A percentile compares a stretch with the other conserved stretches of the same genome.
phyloP scores from a whole-genome alignment of 2,797 vertebrate species.

The Acanthis flammea region DNA sequence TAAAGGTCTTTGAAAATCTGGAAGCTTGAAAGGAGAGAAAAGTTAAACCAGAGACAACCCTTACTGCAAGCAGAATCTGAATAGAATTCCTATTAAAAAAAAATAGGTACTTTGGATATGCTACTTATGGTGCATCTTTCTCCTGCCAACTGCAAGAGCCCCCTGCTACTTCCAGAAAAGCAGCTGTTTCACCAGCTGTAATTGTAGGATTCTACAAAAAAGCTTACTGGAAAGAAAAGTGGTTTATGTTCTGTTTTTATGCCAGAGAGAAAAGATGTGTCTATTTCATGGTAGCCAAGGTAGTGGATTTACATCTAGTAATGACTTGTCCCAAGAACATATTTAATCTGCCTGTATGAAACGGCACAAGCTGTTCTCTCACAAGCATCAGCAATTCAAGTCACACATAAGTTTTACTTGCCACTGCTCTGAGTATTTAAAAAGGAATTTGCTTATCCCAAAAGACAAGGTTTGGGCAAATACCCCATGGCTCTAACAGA shows the following conservation, averaged over 20 bases:
- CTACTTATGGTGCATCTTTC: too few relatives aligned
- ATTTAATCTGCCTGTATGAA: background rate
- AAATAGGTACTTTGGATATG: background rate
- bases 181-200: background rate
- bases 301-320: background rate
- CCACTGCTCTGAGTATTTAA: background rate
- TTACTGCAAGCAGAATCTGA: background rate
- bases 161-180: background rate
- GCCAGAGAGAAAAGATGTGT: background rate
- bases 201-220: background rate
- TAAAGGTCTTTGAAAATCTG: background rate
- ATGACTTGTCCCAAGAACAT: background rate
- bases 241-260: background rate
- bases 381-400: background rate
- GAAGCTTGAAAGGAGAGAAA: background rate
- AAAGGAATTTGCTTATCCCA: background rate
- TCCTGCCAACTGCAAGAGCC: background rate
- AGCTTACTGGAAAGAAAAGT: background rate
- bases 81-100: background rate
- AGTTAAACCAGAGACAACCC: background rate
- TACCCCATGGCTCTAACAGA: background rate
- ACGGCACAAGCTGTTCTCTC: fast-evolving
- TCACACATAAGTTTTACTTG: background rate
- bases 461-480: background rate
- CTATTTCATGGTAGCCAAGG: background rate